Conservation (phyloP, 1,140 invertebrate species). For the Cydia amplana region DNA sequence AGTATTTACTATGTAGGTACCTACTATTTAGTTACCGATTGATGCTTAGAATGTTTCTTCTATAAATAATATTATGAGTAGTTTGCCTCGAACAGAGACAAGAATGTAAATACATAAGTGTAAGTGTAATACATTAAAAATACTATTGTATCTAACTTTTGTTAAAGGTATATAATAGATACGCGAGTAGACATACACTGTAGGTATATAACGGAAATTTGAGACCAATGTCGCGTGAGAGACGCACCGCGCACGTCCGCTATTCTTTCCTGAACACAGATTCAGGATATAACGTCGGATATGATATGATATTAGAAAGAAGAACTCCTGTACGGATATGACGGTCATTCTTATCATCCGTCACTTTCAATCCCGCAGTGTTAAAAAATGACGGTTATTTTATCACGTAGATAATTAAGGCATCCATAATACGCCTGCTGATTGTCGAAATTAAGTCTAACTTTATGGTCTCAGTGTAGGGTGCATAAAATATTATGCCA, state of each 20-base stretch:
- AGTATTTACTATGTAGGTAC: not conserved
- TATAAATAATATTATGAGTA: not conserved
- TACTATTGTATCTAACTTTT: too few relatives aligned
- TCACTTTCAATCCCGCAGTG: too few relatives aligned
- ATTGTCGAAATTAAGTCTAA: not conserved
- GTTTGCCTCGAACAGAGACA: too few relatives aligned
- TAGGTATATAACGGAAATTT: slow-evolving; percentile 36
- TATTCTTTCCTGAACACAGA: slow-evolving; percentile 34
- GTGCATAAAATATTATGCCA: too few relatives aligned
- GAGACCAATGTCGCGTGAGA: slow-evolving; percentile 55
- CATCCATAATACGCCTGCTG: too few relatives aligned
- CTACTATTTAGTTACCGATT: slow-evolving; percentile 1
- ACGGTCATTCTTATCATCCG: too few relatives aligned
- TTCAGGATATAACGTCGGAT: not conserved
- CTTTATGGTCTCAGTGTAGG: too few relatives aligned
- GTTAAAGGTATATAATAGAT: slow-evolving; percentile 22
- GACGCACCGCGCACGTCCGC: slow-evolving; percentile 50
- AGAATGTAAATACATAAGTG: too few relatives aligned
- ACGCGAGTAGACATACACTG: not conserved
- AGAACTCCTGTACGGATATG: too few relatives aligned
- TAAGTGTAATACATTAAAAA: too few relatives aligned
- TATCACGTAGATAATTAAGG: too few relatives aligned
- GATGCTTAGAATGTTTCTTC: slow-evolving; percentile 37
- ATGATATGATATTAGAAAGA: not conserved
- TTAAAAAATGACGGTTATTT: too few relatives aligned